Base-by-base conservation (phyloP, 1,140 invertebrate genomes). In the Drosophila hydei region DNA sequence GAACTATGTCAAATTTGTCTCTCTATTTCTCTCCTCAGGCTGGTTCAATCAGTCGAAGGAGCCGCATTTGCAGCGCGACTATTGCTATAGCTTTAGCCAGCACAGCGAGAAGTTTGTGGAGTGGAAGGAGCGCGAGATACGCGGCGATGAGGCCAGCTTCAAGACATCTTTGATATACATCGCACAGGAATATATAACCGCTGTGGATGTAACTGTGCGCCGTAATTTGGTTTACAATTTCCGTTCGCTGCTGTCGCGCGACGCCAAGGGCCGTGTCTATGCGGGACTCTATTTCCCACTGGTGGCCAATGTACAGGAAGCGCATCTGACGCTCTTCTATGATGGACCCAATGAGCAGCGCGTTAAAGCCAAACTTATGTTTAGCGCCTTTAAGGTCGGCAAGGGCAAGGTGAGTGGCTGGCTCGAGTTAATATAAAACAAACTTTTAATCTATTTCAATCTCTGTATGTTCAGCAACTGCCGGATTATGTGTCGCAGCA, bases 181-280 rank as follows among this genome's bases (percentile, higher is more conserved):
- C 40, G 94, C 94, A 23, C 93, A 94, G 74, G 95, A 96, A 16
- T 98, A 97, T 92, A 91, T 95, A 45, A 96, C 95, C 77, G 95
- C 95, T 40, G 94, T 98, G 47, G 95, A 96, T 90, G 95, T 97
- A 21, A 97, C 97, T 0, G 97, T 98, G 91, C 94, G 97, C 63
- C 94, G 97, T 75, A 98, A 98, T 92, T 92, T 98, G 69, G 96
- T 97, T 16, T 98, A 98, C 91, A 95, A 96, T 83, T 97, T 97
- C 92, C 92, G 96, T 76, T 97, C 96, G 87, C 92, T 97, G 4
- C 92, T 98, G 19, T 94, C 95, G 8, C 94, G 97, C 40, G 95
- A 97, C 87, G 94, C 94, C 47, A 96, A 97, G 77, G 96, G 96
- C 30, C 94, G 95, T 56, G 93, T 97, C 3, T 93, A 94, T 7